phyloP scores from a whole-genome alignment of 2,888 invertebrate species.

The Ethmia dodecea region DNA sequence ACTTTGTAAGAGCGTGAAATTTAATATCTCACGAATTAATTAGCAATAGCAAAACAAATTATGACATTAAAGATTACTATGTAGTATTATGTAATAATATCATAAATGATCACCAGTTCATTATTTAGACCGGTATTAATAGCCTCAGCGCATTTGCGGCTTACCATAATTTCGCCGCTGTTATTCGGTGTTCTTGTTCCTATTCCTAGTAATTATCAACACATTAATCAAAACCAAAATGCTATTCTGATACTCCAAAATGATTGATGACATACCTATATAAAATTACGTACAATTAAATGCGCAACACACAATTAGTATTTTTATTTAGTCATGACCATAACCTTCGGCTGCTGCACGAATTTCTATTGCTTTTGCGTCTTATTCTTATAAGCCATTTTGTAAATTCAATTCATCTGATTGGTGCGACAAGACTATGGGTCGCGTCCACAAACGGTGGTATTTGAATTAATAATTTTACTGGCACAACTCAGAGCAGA shows the following conservation, averaged over 20 bases:
- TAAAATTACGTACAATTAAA: conserved; percentile 30
- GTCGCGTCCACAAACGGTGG: neutral
- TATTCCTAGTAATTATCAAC: conserved; percentile 45
- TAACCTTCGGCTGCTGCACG: conserved; percentile 23
- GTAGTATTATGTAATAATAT: too few species aligned
- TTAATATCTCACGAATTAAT: too few species aligned
- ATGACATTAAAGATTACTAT: too few species aligned
- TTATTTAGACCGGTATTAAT: too few species aligned
- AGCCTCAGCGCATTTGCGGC: conserved; percentile 34
- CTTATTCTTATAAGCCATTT: neutral
- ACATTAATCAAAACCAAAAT: conserved; percentile 52
- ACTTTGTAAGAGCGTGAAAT: too few species aligned
- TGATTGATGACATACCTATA: conserved; percentile 50
- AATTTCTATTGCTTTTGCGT: conserved; percentile 3
- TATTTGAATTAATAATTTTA: neutral
- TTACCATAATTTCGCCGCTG: conserved; percentile 28
- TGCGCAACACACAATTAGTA: conserved; percentile 23
- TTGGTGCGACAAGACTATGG: neutral
- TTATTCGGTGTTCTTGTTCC: conserved; percentile 23
- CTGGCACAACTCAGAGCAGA: neutral
- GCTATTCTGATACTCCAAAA: conserved; percentile 39
- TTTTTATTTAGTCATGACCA: conserved; percentile 20
- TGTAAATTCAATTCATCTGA: too few species aligned
- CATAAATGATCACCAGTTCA: too few species aligned
- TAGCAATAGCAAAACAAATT: too few species aligned